Base-by-base conservation (phyloP, 2,113 vertebrate species). In the Nesogale talazaci region DNA sequence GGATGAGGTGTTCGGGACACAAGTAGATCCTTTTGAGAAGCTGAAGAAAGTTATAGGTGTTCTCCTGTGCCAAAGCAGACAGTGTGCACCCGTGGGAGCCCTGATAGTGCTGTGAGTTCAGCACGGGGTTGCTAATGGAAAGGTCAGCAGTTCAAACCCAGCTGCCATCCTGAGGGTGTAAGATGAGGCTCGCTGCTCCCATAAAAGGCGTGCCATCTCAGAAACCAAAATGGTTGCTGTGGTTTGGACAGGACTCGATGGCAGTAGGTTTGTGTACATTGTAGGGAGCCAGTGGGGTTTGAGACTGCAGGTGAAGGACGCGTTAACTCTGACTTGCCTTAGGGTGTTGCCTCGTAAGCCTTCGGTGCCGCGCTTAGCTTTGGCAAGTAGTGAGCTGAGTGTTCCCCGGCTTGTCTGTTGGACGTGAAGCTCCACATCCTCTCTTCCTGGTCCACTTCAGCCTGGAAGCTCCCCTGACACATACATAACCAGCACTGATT, bases 11-110 rank as follows among this genome's bases (percentile, higher is more conserved):
- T 87, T 75, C 89, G 70, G 59, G 23, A 77, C n/a, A 38, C 88
- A 94, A 46, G 46, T 52, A 8, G 29, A 85, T 57, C 34, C 34
- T 65, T 87, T 80, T 72, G 84, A 91, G 57, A 92, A 65, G 40
- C 46, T 90, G 69, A 25, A 85, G 34, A 67, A 27, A 75, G 46
- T 7, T 52, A 10, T 52, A 52, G 46, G 6, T 52, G 46, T 52
- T 52, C 46, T 46, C 42, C 10, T 52, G 46, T 52, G 4, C 14
- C 10, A 52, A 52, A 52, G 9, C 46, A 42, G 22, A 80, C 74
- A 42, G n/a, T 46, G 31, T 3, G 2, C 2, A 77, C 61, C 77
- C 40, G 22, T 25, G 46, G 46, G 6, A 52, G 46, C 46, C 46
- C 46, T 52, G 46, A 12, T 52, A 52, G 46, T 52, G 46, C 46